Percentiles rank a stretch among this genome's conserved stretches.
Evolutionary conservation across 2,888 invertebrate genomes (phyloP).

Genomic region (Tetanocera ferruginea): DNA sequence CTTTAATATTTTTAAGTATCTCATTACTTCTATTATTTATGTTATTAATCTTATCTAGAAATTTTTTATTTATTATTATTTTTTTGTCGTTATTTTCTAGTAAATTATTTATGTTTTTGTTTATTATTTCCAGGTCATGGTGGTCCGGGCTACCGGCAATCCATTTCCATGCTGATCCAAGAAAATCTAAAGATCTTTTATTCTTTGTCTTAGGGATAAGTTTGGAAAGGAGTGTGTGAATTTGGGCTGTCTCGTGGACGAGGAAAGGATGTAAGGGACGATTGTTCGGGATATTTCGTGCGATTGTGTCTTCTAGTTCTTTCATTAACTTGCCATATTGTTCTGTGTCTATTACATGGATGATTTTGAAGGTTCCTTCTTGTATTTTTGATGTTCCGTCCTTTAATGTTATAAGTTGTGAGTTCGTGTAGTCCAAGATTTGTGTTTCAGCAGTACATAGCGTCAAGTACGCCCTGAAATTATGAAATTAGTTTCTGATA

Average conservation of each 20-base stretch:
- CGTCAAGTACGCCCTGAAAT: too few relatives aligned
- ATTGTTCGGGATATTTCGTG: not conserved
- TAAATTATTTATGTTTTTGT: conserved; percentile 34
- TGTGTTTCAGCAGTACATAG: conserved; percentile 10
- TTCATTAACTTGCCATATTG: conserved; percentile 24
- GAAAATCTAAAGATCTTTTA: conserved; percentile 21
- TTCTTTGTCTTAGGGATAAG: conserved; percentile 22
- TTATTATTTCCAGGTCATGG: conserved; percentile 33
- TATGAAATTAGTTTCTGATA: too few relatives aligned
- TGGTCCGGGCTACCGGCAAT: conserved; percentile 29
- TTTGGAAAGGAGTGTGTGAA: conserved; percentile 19
- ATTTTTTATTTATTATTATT: not conserved
- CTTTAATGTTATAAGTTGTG: conserved; percentile 10
- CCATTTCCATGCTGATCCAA: conserved; percentile 33
- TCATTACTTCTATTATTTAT: too few relatives aligned
- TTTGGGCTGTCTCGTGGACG: conserved; percentile 16
- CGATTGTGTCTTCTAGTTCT: too few relatives aligned
- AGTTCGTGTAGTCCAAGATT: conserved; percentile 20
- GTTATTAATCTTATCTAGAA: too few relatives aligned
- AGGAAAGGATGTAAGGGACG: conserved; percentile 16
- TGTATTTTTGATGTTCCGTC: conserved; percentile 24
- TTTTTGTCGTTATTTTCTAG: conserved; percentile 22
- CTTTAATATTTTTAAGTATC: too few relatives aligned
- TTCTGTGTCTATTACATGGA: conserved; percentile 7
- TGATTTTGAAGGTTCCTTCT: too few relatives aligned